Evolutionary conservation across 2,113 vertebrate species (phyloP), one percentile per base, ranked within the genome.

Genomic region (Salvelinus sp.): DNA sequence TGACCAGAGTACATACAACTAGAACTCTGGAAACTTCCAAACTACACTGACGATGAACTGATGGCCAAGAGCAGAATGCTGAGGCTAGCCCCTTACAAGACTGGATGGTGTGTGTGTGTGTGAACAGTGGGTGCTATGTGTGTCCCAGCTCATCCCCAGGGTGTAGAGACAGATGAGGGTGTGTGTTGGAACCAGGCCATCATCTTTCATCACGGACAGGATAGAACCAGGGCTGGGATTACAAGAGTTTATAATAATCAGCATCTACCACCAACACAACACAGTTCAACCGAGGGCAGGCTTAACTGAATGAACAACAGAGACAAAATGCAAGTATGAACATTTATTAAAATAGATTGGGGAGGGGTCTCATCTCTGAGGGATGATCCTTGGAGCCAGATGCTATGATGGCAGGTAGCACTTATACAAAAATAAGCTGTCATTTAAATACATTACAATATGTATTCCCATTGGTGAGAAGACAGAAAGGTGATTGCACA

Each of bases 141-240:
- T 83, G 87, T 77, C 86, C 85, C 79, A 58, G 79, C 85, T 81
- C 50, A 18, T 54, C 91, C 91, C 89, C 87, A 67, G 88, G 89
- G 89, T 69, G 58, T 7, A 78, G 89, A 91, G 92, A 93, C 84
- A 84, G 87, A 93, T 92, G 91, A 89, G 86, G 70, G 79, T 80
- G 72, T 76, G 77, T 74, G 77, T 76, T 80, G 79, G 73, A 77
- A 86, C 71, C 82, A 88, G 76, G 77, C 69, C 67, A 75, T 79
- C 75, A 92, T 92, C 89, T 88, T 90, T 92, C 88, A 92, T 86
- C 81, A 78, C n/a, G 73, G 88, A 88, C 91, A 91, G 85, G 84
- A 83, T 77, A 90, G 82, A 89, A 89, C 87, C 78, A 89, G 83
- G 82, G 10, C 88, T 89, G 81, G 80, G 87, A 88, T 85, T 85